phyloP scores from a whole-genome alignment of 2,888 invertebrate species.

The Meliscaeva auricollis region DNA sequence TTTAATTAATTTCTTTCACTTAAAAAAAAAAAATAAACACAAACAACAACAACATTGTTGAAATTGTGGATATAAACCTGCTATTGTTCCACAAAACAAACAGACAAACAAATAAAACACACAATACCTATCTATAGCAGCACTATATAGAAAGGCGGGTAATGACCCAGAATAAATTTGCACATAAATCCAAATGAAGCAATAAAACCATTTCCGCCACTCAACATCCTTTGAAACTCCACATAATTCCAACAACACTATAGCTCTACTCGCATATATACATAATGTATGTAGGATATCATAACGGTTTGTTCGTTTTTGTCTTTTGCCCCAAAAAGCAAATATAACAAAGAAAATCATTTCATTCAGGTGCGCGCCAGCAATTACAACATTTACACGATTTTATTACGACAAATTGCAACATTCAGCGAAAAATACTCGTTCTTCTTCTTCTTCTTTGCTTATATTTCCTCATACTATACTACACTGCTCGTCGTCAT shows the following conservation, averaged over 20 bases:
- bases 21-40: neutral
- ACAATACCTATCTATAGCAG: neutral
- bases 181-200: slow-evolving; percentile 65
- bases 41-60: slow-evolving; percentile 3
- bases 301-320: slow-evolving; percentile 30
- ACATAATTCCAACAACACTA: neutral
- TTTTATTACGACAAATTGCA: slow-evolving; percentile 72
- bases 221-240: slow-evolving; percentile 37
- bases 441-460: slow-evolving; percentile 13
- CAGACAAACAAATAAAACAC: neutral
- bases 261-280: too few relatives aligned
- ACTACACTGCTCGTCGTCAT: too few relatives aligned
- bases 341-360: slow-evolving; percentile 65
- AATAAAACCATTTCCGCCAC: slow-evolving; percentile 57
- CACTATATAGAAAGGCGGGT: too few relatives aligned
- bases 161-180: slow-evolving; percentile 62
- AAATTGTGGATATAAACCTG: slow-evolving; percentile 11
- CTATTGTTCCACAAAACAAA: neutral
- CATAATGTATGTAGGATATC: neutral
- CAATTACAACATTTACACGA: slow-evolving; percentile 73
- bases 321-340: slow-evolving; percentile 41
- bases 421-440: slow-evolving; percentile 67
- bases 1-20: slow-evolving; percentile 28
- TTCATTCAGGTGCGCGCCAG: slow-evolving; percentile 67
- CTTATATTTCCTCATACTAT: neutral